phyloP scores from a whole-genome alignment of 2,888 invertebrate genomes.

The Plebejus argus region DNA sequence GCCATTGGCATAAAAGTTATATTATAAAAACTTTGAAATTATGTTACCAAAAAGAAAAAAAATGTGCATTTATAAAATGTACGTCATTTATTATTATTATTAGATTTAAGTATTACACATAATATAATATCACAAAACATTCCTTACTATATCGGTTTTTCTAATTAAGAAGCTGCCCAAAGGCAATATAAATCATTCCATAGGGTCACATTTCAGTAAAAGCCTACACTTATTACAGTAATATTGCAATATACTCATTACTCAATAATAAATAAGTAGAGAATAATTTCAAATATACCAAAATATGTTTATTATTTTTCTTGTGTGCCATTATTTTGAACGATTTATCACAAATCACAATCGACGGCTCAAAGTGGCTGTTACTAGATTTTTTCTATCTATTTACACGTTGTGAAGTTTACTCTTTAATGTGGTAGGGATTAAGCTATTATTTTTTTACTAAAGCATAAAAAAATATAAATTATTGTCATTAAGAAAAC shows the following conservation, averaged over 20 bases:
- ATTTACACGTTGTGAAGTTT: background rate
- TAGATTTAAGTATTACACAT: conserved; percentile 18
- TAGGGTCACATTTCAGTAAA: background rate
- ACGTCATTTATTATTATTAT: background rate
- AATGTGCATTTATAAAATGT: conserved; percentile 25
- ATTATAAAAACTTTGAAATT: conserved; percentile 2
- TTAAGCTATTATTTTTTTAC: background rate
- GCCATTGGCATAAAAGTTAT: conserved; percentile 5
- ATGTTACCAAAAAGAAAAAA: conserved; percentile 27
- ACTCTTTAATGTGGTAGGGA: conserved; percentile 1
- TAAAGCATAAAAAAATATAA: background rate
- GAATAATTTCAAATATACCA: conserved; percentile 4
- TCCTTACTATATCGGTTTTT: conserved; percentile 14
- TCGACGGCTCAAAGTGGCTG: background rate
- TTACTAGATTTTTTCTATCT: background rate
- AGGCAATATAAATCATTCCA: conserved; percentile 10
- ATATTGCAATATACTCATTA: conserved; percentile 17
- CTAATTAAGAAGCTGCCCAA: background rate
- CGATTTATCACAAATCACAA: background rate
- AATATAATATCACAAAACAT: conserved; percentile 16
- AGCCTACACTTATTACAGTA: background rate
- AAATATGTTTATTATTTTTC: conserved; percentile 11
- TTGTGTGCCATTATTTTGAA: conserved; percentile 26
- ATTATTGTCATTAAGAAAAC: background rate
- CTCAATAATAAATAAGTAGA: conserved; percentile 7